Evolutionary conservation across 2,888 invertebrate genomes (phyloP).

Genomic region (Drepana falcataria): DNA sequence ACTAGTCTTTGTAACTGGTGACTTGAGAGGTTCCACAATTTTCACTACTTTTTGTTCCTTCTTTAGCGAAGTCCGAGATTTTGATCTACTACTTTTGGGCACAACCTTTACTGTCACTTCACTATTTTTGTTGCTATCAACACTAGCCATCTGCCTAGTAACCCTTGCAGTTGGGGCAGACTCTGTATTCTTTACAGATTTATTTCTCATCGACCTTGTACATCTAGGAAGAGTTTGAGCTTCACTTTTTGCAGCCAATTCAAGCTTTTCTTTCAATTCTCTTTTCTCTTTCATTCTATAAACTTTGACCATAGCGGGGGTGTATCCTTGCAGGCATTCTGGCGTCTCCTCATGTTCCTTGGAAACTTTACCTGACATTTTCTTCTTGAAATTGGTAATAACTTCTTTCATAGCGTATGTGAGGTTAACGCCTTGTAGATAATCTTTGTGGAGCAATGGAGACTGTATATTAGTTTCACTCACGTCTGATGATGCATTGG

Average conservation of each 20-base stretch:
- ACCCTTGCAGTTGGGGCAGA: slow-evolving; percentile 19
- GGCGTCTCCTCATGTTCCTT: slow-evolving; percentile 44
- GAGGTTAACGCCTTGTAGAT: slow-evolving; percentile 76
- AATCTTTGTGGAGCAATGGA: slow-evolving; percentile 63
- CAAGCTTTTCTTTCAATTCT: slow-evolving; percentile 56
- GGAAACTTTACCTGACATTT: slow-evolving; percentile 45
- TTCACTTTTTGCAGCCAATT: slow-evolving; percentile 35
- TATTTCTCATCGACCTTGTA: slow-evolving; percentile 45
- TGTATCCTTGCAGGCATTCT: slow-evolving; percentile 60
- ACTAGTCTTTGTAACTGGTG: slow-evolving; percentile 11
- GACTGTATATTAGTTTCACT: slow-evolving; percentile 53
- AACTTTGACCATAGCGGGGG: slow-evolving; percentile 78
- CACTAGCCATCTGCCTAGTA: slow-evolving; percentile 31
- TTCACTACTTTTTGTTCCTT: slow-evolving; percentile 32
- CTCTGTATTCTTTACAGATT: slow-evolving; percentile 10
- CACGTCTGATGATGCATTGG: slow-evolving; percentile 56
- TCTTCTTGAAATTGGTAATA: slow-evolving; percentile 79
- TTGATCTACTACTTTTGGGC: slow-evolving; percentile 27
- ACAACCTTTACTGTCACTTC: slow-evolving; percentile 13
- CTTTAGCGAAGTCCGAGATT: slow-evolving; percentile 28
- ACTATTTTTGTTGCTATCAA: slow-evolving; percentile 21
- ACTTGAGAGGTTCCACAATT: slow-evolving; percentile 23
- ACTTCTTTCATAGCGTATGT: slow-evolving; percentile 86
- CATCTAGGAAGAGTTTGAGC: slow-evolving; percentile 25
- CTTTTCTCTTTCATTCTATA: slow-evolving; percentile 67